Base-by-base conservation (phyloP, 2,797 vertebrate species). In the Enoplosus armatus region DNA sequence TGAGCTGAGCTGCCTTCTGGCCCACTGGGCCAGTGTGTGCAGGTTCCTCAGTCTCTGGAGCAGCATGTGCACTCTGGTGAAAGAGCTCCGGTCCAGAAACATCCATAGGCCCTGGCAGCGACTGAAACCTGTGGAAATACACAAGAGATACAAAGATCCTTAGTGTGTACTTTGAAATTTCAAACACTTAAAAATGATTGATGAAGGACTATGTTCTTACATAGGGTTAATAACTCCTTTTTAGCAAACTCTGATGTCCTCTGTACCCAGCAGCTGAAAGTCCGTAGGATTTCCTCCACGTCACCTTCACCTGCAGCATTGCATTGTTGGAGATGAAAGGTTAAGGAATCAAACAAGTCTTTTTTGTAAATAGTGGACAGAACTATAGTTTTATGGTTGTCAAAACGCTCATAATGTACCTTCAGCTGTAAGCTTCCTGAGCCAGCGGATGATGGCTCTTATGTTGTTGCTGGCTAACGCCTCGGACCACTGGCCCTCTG, bases 51-150 rank as follows among this genome's bases (percentile, higher is more conserved):
- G 85, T 77, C 84, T 89, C 80, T 89, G 91, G 12, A 92, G 82
- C 64, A 93, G 73, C 59, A 66, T 27, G 85, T 90, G 83, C 18
- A 94, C 81, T 58, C 81, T 87, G 47, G 79, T 63, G 69, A 91
- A 86, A 54, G 89, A 85, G 53, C 74, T 72, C 27, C 60, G 84
- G 69, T 93, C 90, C 50, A 94, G 78, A 75, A 90, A 93, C 89
- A 94, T 93, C 92, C 92, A 93, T 41, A 90, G 80, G 47, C 92
- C 90, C 69, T 88, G 85, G 72, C 90, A 93, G 55, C 71, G 84
- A 29, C 88, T 89, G 68, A 91, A 90, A 45, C 90, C 93, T 94
- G 79, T 2, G 16, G 20, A n/a, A 41, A 15, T 14, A 69, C 15
- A 55, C 11, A 35, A 29, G 27, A 48, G 4, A 33, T 7, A 9